phyloP scores from a whole-genome alignment of 2,888 invertebrate genomes.

The Liodrosophila aerea region DNA sequence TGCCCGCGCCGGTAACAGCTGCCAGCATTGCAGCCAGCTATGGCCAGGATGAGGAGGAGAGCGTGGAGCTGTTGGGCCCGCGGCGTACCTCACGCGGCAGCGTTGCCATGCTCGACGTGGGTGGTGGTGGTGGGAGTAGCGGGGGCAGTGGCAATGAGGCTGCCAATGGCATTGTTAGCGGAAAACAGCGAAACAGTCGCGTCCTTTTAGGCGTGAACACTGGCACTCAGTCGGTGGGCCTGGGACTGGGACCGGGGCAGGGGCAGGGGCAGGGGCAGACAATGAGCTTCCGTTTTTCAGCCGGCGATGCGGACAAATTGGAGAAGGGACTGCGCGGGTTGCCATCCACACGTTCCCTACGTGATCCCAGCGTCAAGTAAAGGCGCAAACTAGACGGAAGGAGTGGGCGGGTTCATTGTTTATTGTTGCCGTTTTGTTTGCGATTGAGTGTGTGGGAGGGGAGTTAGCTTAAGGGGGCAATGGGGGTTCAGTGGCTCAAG shows the following conservation, averaged over 20 bases:
- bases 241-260: constrained; percentile 14
- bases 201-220: constrained; percentile 52
- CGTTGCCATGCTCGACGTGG: constrained; percentile 37
- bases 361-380: constrained; percentile 80
- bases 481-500: constrained; percentile 10
- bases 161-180: constrained; percentile 5
- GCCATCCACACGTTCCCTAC: constrained; percentile 87
- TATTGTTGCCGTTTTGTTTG: constrained; percentile 16
- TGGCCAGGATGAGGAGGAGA: constrained; percentile 60
- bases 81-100: constrained; percentile 51
- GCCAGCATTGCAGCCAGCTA: constrained; percentile 38
- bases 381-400: not conserved
- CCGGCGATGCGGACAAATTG: constrained; percentile 87
- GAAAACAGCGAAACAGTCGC: constrained; percentile 40
- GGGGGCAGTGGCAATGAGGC: constrained; percentile 1
- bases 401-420: constrained; percentile 12
- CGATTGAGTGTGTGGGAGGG: not conserved
- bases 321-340: constrained; percentile 84
- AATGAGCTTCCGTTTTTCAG: constrained; percentile 86
- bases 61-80: constrained; percentile 60
- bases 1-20: constrained; percentile 35
- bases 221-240: not conserved
- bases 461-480: not conserved
- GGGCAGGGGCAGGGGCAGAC: constrained; percentile 42
- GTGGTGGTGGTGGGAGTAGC: constrained; percentile 8